These are phyloP conservation scores for Villa cingulata DNA, from an alignment of 2,888 invertebrate species.

Conservation along the genomic window DNA sequence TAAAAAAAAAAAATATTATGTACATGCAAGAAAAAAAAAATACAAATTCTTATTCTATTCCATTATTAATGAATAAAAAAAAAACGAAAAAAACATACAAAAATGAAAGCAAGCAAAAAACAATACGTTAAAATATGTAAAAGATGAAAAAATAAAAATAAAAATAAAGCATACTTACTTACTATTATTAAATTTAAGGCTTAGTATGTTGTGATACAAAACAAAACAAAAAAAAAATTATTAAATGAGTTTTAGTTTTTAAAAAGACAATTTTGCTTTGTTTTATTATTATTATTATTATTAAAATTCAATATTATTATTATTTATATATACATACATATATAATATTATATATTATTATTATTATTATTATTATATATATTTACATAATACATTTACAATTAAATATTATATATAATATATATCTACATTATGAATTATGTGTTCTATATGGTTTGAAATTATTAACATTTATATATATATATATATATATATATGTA, in stretches of 20 bases:
- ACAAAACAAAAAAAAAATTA: too few relatives aligned
- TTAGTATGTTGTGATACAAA: slow-evolving; percentile 9
- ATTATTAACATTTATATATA: too few relatives aligned
- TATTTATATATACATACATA: neutral
- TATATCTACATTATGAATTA: too few relatives aligned
- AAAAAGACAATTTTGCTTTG: slow-evolving; percentile 6
- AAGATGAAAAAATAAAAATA: neutral
- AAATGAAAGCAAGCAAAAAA: neutral
- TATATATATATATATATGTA: too few relatives aligned
- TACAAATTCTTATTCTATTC: too few relatives aligned
- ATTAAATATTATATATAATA: too few relatives aligned
- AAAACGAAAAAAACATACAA: neutral
- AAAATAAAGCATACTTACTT: slow-evolving; percentile 4
- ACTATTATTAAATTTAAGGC: slow-evolving; percentile 7
- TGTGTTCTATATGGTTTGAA: too few relatives aligned
- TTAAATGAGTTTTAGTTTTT: slow-evolving; percentile 5
- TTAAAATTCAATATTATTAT: neutral
- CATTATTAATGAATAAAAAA: slow-evolving; percentile 1
- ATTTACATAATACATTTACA: neutral
- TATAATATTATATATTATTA: neutral
- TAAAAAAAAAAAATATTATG: too few relatives aligned
- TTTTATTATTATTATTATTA: neutral
- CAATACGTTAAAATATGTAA: neutral
- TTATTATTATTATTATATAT: neutral
- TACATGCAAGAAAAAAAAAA: too few relatives aligned